Base-by-base conservation (phyloP, 2,888 invertebrate species). In the Argynnis bischoffii region DNA sequence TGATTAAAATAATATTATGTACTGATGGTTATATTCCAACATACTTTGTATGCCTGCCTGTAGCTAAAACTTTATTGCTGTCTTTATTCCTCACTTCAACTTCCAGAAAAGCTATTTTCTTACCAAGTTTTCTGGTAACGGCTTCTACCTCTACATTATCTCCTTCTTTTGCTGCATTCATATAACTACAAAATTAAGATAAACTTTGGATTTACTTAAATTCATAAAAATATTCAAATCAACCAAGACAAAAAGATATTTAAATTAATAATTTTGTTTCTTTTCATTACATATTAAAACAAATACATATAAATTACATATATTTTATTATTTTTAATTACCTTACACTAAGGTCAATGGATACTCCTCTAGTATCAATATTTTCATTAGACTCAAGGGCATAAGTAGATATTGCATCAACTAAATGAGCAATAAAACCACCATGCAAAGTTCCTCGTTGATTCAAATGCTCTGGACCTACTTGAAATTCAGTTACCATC, bases 31-130 rank as follows among this genome's bases (percentile, higher is more conserved):
- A 85, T 31, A 84, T 74, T 50, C 84, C 85, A 69, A 91, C 81
- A 79, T 93, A 97, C 84, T 98, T 98, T 0, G 97, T 97, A 82
- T 99, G 98, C 67, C 94, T 94, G 51, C 98, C 98, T 72, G 94
- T 95, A 5, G 97, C 98, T 61, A 99, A 84, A 1, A 98, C 76
- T 56, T 93, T 92, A 64, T 96, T 96, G 70, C 94, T 95, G 8
- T 93, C 90, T 85, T 97, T 98, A 71, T 96, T 96, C 55, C 93
- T 94, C 1, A 99, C 93, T 76, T 96, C 95, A 15, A 98, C 96
- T 77, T 96, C 95, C 13, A 98, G 90, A 83, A 97, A 98, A 0
- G 98, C 98, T 71, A 98, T 87, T 60, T 94, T 95, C 77, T 95
- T 95, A 1, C 98, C 98, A 54, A 94, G 91, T 86, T 95, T 96